phyloP scores from a whole-genome alignment of 2,797 vertebrate genomes.

The Otolemur crassicaudatus region DNA sequence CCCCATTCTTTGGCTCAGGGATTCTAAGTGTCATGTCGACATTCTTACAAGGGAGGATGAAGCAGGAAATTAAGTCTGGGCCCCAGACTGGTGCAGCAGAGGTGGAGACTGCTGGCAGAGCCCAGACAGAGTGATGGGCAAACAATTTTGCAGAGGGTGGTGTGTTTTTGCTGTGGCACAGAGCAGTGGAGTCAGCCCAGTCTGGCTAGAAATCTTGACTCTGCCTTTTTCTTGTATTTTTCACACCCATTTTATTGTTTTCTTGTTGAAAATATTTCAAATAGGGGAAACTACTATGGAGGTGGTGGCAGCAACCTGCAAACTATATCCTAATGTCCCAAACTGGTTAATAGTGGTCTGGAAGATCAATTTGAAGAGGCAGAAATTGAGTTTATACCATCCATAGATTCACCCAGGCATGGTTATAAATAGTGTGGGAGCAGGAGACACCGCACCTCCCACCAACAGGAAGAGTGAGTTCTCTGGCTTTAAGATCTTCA shows the following conservation, averaged over 20 bases:
- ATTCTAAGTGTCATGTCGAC: neutral
- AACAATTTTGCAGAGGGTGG: fast-evolving
- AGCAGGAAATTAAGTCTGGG: neutral
- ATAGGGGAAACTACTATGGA: too few species aligned
- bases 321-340: too few species aligned
- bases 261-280: neutral
- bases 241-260: neutral
- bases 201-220: neutral
- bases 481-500: slow-evolving; percentile 97
- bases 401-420: slow-evolving; percentile 80
- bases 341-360: too few species aligned
- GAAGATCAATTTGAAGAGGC: too few species aligned
- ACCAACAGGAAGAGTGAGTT: slow-evolving; percentile 98
- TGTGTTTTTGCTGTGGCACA: neutral
- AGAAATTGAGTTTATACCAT: too few species aligned
- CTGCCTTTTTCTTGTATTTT: neutral
- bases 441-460: slow-evolving; percentile 92
- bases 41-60: neutral
- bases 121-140: too few species aligned
- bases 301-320: too few species aligned
- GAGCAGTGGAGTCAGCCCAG: neutral
- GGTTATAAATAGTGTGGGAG: slow-evolving; percentile 91
- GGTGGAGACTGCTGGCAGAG: neutral
- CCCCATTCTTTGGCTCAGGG: neutral
- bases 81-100: neutral